Base-by-base conservation (phyloP, 2,888 invertebrate species). In the Phymatocera aterrima region DNA sequence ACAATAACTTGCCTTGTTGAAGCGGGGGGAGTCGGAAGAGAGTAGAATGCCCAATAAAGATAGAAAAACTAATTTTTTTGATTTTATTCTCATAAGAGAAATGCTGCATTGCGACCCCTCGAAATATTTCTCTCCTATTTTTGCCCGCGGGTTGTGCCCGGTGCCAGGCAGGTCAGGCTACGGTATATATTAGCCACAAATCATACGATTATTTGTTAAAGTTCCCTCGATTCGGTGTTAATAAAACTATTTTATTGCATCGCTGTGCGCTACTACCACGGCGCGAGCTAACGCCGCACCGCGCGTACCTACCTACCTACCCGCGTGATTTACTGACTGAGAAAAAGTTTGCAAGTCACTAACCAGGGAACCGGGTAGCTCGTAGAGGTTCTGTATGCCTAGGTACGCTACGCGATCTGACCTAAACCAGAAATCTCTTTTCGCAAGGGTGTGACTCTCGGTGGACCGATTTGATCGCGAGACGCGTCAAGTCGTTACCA, bases 171-270 rank as follows among this genome's bases (percentile, higher is more conserved):
- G 57, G 75, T 60, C 60, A 54, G 57, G 57, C 57, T 28, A 57
- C 65, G 68, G 77, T 78, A 78, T 78, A 78, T 68, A 78, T 78
- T 78, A 68, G 68, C 68, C 77, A 78, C 77, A 68, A 78, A 78
- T 78, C 77, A 78, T 68, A 68, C 77, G 77, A 78, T 78, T 78
- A 78, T 78, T 78, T 68, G 77, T 78, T 78, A 51, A 78, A 78
- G 65, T 78, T 68, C 61, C 68, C 65, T 54, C 64, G 65, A 40
- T 68, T 68, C 40, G 65, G 77, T 68, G 77, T 78, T 78, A 78
- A 78, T 78, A 78, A 78, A 78, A 78, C 77, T 78, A 78, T 68
- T 78, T 78, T 68, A 78, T 68, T 68, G 77, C 75, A 21, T 57
- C 60, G 57, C 57, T 75, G 57, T 60, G 74, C 68, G 46, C 43